A percentile compares a stretch with the other conserved stretches of the same genome.
Conservation (phyloP, 2,113 vertebrate genomes). For the Mixornis gularis region DNA sequence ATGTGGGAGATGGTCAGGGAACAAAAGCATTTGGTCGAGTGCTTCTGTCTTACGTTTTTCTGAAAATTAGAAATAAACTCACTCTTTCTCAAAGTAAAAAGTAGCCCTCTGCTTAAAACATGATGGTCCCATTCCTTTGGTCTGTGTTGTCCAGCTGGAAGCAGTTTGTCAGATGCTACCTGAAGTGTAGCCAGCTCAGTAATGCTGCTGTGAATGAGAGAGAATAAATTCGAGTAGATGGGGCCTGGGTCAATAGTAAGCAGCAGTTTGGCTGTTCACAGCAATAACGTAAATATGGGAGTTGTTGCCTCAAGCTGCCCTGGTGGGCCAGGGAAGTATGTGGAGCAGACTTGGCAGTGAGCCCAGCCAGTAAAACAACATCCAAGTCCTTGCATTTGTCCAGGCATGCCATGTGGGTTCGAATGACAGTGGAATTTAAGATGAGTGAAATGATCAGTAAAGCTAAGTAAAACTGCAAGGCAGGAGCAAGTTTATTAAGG, state of each 20-base stretch:
- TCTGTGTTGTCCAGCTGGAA: background rate
- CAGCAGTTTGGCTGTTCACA: conserved; percentile 44
- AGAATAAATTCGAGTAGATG: conserved; percentile 34
- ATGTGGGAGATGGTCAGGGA: background rate
- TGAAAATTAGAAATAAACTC: background rate
- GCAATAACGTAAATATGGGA: conserved; percentile 66
- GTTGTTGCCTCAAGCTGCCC: conserved; percentile 72
- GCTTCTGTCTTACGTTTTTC: background rate
- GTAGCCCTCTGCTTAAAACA: background rate
- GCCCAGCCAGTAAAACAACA: conserved; percentile 72
- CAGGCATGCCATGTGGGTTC: conserved; percentile 83
- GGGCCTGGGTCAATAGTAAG: conserved; percentile 49
- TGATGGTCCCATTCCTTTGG: background rate
- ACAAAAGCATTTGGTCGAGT: background rate
- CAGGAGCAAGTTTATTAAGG: conserved; percentile 7
- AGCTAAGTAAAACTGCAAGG: conserved; percentile 34
- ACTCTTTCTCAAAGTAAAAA: background rate
- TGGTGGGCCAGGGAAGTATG: conserved; percentile 72
- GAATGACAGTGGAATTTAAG: conserved; percentile 84
- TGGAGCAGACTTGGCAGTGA: conserved; percentile 72
- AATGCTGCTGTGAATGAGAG: conserved; percentile 7
- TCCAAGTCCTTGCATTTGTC: conserved; percentile 78
- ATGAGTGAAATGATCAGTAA: conserved; percentile 69
- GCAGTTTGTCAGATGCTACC: background rate
- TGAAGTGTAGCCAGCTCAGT: background rate